These are phyloP conservation scores for Drosophila ezoana DNA, from an alignment of 2,888 invertebrate genomes.

Conservation along the genomic window DNA sequence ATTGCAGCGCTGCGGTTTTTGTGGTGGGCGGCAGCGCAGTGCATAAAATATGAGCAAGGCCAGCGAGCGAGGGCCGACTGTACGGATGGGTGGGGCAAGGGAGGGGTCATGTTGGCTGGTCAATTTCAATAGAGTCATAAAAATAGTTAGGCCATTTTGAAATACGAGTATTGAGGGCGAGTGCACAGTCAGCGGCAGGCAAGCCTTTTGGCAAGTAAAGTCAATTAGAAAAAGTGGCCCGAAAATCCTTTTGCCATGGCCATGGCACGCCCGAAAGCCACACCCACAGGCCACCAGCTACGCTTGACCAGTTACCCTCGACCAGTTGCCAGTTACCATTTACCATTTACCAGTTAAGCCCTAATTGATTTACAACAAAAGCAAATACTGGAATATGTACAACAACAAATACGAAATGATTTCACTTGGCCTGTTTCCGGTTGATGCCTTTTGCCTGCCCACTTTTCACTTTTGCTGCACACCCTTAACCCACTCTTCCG, in stretches of 20 bases:
- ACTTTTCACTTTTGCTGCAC: constrained; percentile 26
- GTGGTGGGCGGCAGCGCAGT: constrained; percentile 31
- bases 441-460: constrained; percentile 40
- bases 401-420: constrained; percentile 50
- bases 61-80: constrained; percentile 16
- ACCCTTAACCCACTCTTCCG: neutral
- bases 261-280: constrained; percentile 8
- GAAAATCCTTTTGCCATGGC: constrained; percentile 36
- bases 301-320: constrained; percentile 8
- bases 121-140: constrained; percentile 59
- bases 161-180: constrained; percentile 42
- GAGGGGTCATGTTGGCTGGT: constrained; percentile 22
- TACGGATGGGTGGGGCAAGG: neutral
- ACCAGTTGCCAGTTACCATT: constrained; percentile 29
- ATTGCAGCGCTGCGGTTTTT: constrained; percentile 62
- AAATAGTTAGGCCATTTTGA: constrained; percentile 55
- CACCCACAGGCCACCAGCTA: neutral
- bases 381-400: constrained; percentile 20
- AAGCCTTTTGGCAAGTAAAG: constrained; percentile 37
- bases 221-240: constrained; percentile 57
- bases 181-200: constrained; percentile 28
- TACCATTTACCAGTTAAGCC: constrained; percentile 45
- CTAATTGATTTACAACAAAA: constrained; percentile 60
- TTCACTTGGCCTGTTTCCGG: constrained; percentile 47
- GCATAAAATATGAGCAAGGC: constrained; percentile 65